Conservation (phyloP, 2,888 invertebrate species). For the Scaptomyza cyrtandrae region DNA sequence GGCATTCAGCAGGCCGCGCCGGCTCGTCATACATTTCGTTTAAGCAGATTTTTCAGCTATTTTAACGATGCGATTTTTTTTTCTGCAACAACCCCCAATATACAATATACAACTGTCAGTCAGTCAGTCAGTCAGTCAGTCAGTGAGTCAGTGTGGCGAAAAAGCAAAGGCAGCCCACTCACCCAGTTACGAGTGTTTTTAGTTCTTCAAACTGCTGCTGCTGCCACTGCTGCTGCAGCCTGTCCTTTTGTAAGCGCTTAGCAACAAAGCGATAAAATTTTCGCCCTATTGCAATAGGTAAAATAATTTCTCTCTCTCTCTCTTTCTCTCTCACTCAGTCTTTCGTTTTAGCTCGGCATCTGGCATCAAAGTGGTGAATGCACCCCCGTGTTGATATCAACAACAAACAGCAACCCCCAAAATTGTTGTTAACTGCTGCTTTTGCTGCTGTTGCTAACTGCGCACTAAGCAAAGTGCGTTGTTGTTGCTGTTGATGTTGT, state of each 20-base stretch:
- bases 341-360: slow-evolving; percentile 46
- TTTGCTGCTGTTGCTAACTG: slow-evolving; percentile 7
- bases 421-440: slow-evolving; percentile 11
- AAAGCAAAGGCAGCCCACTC: slow-evolving; percentile 73
- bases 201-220: slow-evolving; percentile 41
- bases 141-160: slow-evolving; percentile 78
- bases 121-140: slow-evolving; percentile 71
- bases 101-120: slow-evolving; percentile 24
- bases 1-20: slow-evolving; percentile 35
- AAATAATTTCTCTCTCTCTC: slow-evolving; percentile 42
- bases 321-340: background rate
- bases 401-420: slow-evolving; percentile 49
- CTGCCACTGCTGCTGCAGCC: background rate
- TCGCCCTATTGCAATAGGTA: slow-evolving; percentile 60
- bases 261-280: slow-evolving; percentile 76
- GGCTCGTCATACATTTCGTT: slow-evolving; percentile 56
- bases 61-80: slow-evolving; percentile 74
- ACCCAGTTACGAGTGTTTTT: slow-evolving; percentile 71
- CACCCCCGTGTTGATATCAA: slow-evolving; percentile 61
- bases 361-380: slow-evolving; percentile 63
- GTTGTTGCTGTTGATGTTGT: background rate
- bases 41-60: slow-evolving; percentile 75
- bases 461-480: slow-evolving; percentile 19
- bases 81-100: slow-evolving; percentile 53
- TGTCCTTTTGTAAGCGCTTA: slow-evolving; percentile 44